Evolutionary conservation across 2,113 vertebrate species (phyloP).

Genomic region (Melanostigma gelatinosum): DNA sequence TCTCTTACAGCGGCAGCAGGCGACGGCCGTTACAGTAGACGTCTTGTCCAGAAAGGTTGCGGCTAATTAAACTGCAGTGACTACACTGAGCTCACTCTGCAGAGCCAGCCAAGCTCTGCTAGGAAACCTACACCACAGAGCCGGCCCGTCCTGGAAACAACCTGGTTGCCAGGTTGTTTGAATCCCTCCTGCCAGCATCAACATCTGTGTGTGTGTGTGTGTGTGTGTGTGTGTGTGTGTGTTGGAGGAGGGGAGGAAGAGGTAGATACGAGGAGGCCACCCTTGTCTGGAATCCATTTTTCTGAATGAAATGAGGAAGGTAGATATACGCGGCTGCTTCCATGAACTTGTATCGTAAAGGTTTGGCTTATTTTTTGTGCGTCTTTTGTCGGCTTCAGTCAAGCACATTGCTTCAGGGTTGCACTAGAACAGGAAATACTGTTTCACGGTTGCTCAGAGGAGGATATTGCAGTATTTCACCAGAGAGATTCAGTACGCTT

Average conservation of each 20-base stretch:
- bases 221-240: too few relatives aligned
- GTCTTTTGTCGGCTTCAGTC: background rate
- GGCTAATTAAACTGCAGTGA: conserved; percentile 66
- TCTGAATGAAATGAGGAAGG: conserved; percentile 23
- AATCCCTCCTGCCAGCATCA: conserved; percentile 64
- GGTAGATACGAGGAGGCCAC: conserved; percentile 32
- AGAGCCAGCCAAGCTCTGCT: conserved; percentile 58
- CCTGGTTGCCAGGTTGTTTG: conserved; percentile 58
- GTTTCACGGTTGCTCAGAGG: background rate
- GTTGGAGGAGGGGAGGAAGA: background rate
- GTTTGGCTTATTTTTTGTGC: background rate
- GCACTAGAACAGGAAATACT: background rate
- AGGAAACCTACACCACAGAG: conserved; percentile 67
- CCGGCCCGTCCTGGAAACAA: conserved; percentile 49
- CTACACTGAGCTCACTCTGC: conserved; percentile 59
- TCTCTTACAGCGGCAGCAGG: conserved; percentile 26
- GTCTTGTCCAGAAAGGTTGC: conserved; percentile 56
- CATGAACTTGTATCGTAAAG: conserved; percentile 7
- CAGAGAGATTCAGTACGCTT: conserved; percentile 52
- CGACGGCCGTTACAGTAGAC: conserved; percentile 50
- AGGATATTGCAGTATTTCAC: conserved; percentile 20
- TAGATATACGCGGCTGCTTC: background rate
- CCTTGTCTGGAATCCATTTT: conserved; percentile 38
- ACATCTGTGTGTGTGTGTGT: conserved; percentile 40
- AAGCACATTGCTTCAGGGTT: background rate